phyloP scores from a whole-genome alignment of 1,140 invertebrate species.

The Pomacea maculata region DNA sequence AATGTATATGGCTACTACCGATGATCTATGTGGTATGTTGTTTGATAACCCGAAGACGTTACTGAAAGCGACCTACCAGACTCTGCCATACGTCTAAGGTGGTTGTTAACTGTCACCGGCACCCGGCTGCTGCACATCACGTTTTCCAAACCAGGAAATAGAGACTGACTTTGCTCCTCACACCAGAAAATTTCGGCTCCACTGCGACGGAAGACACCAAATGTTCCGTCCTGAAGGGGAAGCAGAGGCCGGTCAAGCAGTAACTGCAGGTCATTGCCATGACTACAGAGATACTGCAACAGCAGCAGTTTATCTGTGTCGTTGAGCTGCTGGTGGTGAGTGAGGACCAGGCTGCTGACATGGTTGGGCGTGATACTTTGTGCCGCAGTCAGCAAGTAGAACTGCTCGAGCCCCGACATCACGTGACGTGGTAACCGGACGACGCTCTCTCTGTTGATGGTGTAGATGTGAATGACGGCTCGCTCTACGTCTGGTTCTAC shows the following conservation, averaged over 20 bases:
- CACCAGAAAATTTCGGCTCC: neutral
- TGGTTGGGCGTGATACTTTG: neutral
- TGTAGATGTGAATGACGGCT: constrained; percentile 14
- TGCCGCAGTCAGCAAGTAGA: neutral
- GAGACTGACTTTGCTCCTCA: neutral
- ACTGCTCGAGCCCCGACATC: neutral
- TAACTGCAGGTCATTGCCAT: neutral
- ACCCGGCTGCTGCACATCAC: neutral
- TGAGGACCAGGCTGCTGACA: neutral
- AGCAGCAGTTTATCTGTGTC: constrained; percentile 7
- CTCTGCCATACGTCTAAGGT: neutral
- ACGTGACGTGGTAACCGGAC: constrained; percentile 11
- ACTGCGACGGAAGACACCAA: neutral
- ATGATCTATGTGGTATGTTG: no score
- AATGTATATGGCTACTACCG: no score
- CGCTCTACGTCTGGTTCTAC: constrained; percentile 1
- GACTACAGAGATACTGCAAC: constrained; percentile 17
- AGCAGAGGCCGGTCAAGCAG: constrained; percentile 3
- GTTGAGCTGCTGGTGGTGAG: neutral
- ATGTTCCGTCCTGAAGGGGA: constrained; percentile 13
- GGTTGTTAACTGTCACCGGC: neutral
- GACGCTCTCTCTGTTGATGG: neutral
- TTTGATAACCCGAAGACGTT: neutral
- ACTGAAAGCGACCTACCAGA: neutral
- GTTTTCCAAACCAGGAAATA: constrained; percentile 15